Base-by-base conservation (phyloP, 2,888 invertebrate species). In the Dicycla oo region DNA sequence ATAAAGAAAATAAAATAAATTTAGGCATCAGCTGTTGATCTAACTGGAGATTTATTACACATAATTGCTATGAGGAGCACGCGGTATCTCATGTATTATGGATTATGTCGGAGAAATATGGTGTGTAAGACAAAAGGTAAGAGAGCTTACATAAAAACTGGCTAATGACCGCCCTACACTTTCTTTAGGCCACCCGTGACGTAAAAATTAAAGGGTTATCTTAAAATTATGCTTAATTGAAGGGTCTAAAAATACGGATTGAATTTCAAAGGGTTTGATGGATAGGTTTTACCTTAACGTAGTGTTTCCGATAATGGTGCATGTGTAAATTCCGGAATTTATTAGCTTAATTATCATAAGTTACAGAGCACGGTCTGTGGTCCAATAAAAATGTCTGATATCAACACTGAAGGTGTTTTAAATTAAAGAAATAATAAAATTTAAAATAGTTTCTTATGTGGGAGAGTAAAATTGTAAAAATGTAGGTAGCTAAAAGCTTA, bases 191-290 rank as follows among this genome's bases (percentile, higher is more conserved):
- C 95, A 95, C 96, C 95, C 92, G 94, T 93, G 93, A 93, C 88
- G 94, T 89, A 92, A 89, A 95, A 94, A 95, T 94, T 94, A 95
- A 95, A 94, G 94, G 93, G 89, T 94, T 95, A 95, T 94, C 94
- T 95, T 89, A 93, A 73, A 95, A 96, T 95, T 95, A 94, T 93
- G 91, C 92, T 94, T 95, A 96, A 96, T 96, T 96, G 93, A 88
- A 92, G 95, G 95, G 92, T 93, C 91, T 91, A 91, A 93, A 92
- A 91, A 91, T 92, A 93, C 88, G 92, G 94, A 95, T 95, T 95
- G 93, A 95, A 95, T 94, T 93, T 94, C 93, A 91, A 94, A 91
- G 86, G 62, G 84, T 87, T 92, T 95, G 95, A 95, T 95, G 93
- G 94, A 96, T 95, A 91, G 93, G 90, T 91, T 91, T 72, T 90